Evolutionary conservation across 2,888 invertebrate genomes (phyloP).

Genomic region (Drosophila quinaria): DNA sequence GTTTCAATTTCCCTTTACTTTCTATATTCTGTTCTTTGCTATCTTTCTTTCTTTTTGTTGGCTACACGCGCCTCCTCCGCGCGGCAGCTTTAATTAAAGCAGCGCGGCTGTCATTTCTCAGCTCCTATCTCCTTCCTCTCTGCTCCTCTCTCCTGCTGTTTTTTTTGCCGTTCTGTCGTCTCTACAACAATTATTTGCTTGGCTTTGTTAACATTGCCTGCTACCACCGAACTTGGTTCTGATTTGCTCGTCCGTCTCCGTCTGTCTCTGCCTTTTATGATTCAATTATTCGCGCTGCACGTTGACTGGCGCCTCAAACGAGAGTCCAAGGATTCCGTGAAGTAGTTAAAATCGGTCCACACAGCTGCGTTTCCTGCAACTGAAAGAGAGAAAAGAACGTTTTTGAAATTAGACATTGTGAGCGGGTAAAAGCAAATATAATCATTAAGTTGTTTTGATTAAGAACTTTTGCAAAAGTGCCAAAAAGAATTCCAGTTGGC

Average conservation of each 20-base stretch:
- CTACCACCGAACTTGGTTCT: constrained; percentile 50
- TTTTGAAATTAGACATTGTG: constrained; percentile 53
- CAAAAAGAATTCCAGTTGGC: constrained; percentile 51
- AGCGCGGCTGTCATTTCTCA: constrained; percentile 77
- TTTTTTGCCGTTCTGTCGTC: constrained; percentile 15
- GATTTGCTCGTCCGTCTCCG: constrained; percentile 39
- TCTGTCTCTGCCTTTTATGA: constrained; percentile 31
- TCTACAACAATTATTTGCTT: constrained; percentile 74
- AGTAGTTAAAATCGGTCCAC: constrained; percentile 67
- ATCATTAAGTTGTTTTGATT: constrained; percentile 82
- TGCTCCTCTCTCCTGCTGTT: background rate
- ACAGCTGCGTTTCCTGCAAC: constrained; percentile 40
- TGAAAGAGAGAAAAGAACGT: constrained; percentile 27
- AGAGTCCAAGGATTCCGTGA: constrained; percentile 26
- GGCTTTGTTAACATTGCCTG: constrained; percentile 78
- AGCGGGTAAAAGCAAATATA: constrained; percentile 70
- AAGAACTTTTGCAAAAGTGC: constrained; percentile 73
- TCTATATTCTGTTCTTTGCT: background rate
- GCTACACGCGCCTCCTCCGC: constrained; percentile 63
- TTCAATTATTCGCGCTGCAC: constrained; percentile 34
- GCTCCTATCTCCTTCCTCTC: constrained; percentile 45
- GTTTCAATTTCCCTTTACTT: constrained; percentile 66
- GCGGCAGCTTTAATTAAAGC: constrained; percentile 76
- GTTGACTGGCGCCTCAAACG: constrained; percentile 58
- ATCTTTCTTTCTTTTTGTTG: constrained; percentile 25